These are phyloP conservation scores for Acipenser transmontanus DNA, from an alignment of 2,797 vertebrate genomes.

Conservation along the genomic window DNA sequence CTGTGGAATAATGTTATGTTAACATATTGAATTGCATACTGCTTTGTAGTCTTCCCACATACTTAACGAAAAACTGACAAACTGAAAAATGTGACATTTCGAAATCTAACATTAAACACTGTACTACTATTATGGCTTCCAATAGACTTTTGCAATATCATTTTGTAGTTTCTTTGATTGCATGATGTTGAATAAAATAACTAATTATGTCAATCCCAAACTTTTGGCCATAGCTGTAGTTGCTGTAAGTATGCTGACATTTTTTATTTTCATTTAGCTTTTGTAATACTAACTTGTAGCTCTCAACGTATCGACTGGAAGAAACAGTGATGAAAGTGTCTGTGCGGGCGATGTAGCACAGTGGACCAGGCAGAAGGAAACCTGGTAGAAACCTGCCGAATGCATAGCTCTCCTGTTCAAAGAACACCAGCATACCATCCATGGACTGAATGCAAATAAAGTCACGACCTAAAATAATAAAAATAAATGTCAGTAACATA, in stretches of 20 bases:
- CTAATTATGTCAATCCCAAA: no score
- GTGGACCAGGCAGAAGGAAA: conserved; percentile 83
- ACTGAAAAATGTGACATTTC: no score
- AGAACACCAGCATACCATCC: conserved; percentile 96
- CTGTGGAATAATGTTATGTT: no score
- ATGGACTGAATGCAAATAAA: conserved; percentile 94
- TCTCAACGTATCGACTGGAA: conserved; percentile 82
- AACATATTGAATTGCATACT: no score
- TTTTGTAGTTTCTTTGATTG: no score
- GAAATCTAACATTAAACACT: no score
- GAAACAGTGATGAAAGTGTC: conserved; percentile 92
- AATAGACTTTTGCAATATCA: no score
- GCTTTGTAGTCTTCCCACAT: no score
- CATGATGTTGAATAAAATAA: no score
- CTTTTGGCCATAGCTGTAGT: background rate
- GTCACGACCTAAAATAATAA: conserved; percentile 71
- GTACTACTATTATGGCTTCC: no score
- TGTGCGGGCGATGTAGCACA: conserved; percentile 78
- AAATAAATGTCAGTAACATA: no score
- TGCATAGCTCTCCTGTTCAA: conserved; percentile 93
- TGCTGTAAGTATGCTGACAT: background rate
- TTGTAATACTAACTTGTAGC: conserved; percentile 76
- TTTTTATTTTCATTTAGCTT: conserved; percentile 6
- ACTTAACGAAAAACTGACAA: no score
- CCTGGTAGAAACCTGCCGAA: conserved; percentile 90